Evolutionary conservation across 2,888 invertebrate species (phyloP), one percentile per base, ranked within the genome.

Genomic region (Stratiomys singularior): DNA sequence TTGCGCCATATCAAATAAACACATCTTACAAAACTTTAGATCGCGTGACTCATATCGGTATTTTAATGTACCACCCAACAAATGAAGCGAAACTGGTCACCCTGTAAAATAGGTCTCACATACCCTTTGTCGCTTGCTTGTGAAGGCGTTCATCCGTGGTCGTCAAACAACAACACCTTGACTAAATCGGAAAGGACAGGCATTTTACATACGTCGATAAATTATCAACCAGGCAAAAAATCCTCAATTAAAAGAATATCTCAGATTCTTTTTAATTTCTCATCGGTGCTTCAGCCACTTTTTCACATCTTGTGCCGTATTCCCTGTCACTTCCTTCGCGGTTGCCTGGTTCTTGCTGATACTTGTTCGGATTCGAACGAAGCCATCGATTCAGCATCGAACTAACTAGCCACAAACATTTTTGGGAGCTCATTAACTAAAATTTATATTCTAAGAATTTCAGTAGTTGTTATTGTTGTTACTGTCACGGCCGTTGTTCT

Each of bases 371-470:
- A 15, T 47, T 27, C 4, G 25, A 23, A 71, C 18, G 52, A 25
- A 23, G 30, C 69, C 46, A 71, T 71, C 69, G 69, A 71, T 71
- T 52, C 15, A 27, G 27, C 25, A 47, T 71, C 69, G 52, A 71
- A 71, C 69, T 71, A 71, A 23, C 69, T 71, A 71, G 46, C 69
- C 47, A 67, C 21, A 21, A 71, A 71, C 47, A 64, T 71, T 71
- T 71, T 9, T 71, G 13, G 69, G 25, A 25, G 27, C 69, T 71
- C 69, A 71, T 71, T 71, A 71, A 71, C 69, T 25, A 71, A 71
- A 71, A 25, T 71, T 71, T 71, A 71, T 71, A 71, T 71, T 46
- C 69, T 47, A 47, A 71, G 69, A 25, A 71, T 71, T 71, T 71
- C 47, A 47, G 25, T 71, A 18, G 9, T 69, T 71, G 11, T 67